These are phyloP conservation scores for Tetragonisca angustula DNA, from an alignment of 2,888 invertebrate genomes.

Conservation along the genomic window DNA sequence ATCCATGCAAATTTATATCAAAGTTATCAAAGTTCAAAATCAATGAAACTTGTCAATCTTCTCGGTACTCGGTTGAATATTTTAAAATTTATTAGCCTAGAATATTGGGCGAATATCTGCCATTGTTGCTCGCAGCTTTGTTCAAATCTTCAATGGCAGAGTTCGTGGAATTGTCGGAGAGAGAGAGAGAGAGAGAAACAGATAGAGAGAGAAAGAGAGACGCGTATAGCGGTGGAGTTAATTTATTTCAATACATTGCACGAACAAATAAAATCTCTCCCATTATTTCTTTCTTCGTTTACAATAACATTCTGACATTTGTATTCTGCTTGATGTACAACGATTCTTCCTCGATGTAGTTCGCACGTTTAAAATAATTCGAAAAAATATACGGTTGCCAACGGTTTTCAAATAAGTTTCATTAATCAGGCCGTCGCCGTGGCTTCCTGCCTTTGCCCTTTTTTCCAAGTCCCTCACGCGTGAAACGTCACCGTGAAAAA, in stretches of 20 bases:
- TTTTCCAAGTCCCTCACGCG: too few species aligned
- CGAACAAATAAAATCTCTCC: neutral
- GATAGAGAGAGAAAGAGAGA: too few species aligned
- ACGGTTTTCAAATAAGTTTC: neutral
- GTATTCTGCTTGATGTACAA: neutral
- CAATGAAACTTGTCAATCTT: neutral
- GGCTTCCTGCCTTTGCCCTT: neutral
- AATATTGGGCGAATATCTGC: neutral
- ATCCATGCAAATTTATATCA: neutral
- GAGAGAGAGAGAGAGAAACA: too few species aligned
- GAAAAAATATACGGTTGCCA: neutral
- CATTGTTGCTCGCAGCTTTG: neutral
- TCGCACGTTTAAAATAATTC: neutral
- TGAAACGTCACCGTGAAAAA: neutral
- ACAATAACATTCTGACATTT: neutral
- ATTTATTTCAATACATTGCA: neutral
- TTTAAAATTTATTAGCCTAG: neutral
- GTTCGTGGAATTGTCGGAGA: neutral
- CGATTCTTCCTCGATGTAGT: neutral
- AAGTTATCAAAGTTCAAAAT: slow-evolving; percentile 3
- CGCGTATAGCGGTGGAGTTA: neutral
- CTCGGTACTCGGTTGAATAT: neutral
- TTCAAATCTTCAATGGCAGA: neutral
- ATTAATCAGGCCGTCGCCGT: neutral
- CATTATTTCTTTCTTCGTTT: neutral